Base-by-base conservation (phyloP, 2,888 invertebrate species). In the Lithophane semibrunnea region DNA sequence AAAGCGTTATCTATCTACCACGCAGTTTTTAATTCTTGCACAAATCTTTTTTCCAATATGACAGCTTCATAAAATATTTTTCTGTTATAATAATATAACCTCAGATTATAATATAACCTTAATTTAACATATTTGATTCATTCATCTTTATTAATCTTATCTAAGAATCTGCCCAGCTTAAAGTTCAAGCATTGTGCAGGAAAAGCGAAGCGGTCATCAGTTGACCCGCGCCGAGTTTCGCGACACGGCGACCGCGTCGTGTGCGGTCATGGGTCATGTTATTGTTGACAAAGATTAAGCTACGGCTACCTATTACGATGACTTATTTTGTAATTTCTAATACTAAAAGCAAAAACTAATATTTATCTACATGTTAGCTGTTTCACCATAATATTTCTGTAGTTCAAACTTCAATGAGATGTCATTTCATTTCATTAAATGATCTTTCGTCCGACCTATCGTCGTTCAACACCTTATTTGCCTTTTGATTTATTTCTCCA, bases 141-240 rank as follows among this genome's bases (percentile, higher is more conserved):
- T 87, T 78, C 58, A 77, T 60, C 67, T 71, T 79, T 78, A 69
- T 75, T 76, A 82, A 86, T 88, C 77, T 77, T 81, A 81, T 89
- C 80, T 80, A 47, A 71, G 54, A 80, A 84, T 86, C 80, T 79
- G 80, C 78, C 54, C 86, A 79, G 80, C 72, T 82, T 84, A 88
- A 88, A 88, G 84, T 88, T 86, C 84, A 86, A 85, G 79, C 83
- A 66, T 66, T 73, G 75, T 88, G 86, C 87, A 87, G 88, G 89
- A 91, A 92, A 92, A 92, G 91, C 90, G 89, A 92, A 92, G 91
- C 90, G 90, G 91, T 88, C 87, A 84, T 86, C 86, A 77, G 75
- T 84, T 91, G 92, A 92, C 91, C 88, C 81, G 82, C 81, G 88
- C 83, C 85, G 85, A 87, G 88, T 90, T 89, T 86, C 88, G 85